Percentiles rank a stretch among this genome's conserved stretches.
Evolutionary conservation across 2,888 invertebrate species (phyloP).

Genomic region (Arctia plantaginis): DNA sequence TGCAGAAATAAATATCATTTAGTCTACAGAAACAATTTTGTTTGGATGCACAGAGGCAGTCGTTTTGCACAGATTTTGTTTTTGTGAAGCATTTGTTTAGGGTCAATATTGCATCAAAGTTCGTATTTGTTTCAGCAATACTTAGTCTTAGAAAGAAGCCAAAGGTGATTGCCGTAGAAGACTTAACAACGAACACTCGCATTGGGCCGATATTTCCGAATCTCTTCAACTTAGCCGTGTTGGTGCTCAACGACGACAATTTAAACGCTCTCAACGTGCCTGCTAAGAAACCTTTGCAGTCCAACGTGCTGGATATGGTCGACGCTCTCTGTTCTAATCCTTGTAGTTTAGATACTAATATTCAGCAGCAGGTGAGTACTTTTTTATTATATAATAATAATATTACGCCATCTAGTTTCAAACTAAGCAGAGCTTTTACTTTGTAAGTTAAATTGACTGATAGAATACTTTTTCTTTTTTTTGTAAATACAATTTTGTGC

Average conservation of each 20-base stretch:
- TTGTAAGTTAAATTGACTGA: too few species aligned
- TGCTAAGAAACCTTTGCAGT: conserved; percentile 79
- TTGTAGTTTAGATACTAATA: conserved; percentile 85
- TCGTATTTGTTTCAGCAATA: conserved; percentile 66
- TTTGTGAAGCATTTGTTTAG: not conserved
- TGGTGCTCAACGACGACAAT: conserved; percentile 87
- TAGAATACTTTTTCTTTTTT: too few species aligned
- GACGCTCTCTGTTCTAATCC: conserved; percentile 87
- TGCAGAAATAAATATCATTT: too few species aligned
- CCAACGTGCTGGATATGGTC: conserved; percentile 85
- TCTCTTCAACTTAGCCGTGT: conserved; percentile 86
- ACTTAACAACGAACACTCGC: conserved; percentile 85
- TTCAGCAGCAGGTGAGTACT: conserved; percentile 82
- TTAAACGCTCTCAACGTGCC: conserved; percentile 81
- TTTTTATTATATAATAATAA: not conserved
- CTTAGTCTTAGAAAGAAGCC: conserved; percentile 83
- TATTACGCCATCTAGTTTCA: too few species aligned
- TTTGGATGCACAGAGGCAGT: not conserved
- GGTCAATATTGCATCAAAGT: not conserved
- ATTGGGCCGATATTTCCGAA: conserved; percentile 88
- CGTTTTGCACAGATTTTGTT: not conserved
- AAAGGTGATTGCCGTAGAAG: conserved; percentile 84
- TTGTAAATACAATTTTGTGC: too few species aligned
- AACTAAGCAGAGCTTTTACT: too few species aligned
- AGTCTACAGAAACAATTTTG: not conserved